Evolutionary conservation across 2,888 invertebrate genomes (phyloP).

Genomic region (Pinctada fucata): DNA sequence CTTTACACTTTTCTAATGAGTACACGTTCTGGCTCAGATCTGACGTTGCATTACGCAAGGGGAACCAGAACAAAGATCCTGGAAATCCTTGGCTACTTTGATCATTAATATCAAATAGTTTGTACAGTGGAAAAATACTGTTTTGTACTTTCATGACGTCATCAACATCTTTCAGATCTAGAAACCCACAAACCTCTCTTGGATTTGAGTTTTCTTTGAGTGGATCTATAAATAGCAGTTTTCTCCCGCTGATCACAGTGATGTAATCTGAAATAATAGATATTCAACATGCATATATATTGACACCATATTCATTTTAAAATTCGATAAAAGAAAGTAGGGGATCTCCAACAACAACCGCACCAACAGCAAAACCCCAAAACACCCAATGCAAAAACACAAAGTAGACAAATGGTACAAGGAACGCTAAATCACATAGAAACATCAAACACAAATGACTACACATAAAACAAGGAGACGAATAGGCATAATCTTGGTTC

Average conservation of each 20-base stretch:
- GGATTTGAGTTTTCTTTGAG: conserved; percentile 37
- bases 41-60: conserved; percentile 62
- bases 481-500: too few species aligned
- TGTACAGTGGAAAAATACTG: not conserved
- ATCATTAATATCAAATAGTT: conserved; percentile 16
- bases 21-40: conserved; percentile 61
- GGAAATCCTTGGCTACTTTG: conserved; percentile 32
- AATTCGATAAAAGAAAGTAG: too few species aligned
- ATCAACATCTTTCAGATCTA: too few species aligned
- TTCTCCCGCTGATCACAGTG: conserved; percentile 65
- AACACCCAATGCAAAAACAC: too few species aligned
- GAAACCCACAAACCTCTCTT: conserved; percentile 1
- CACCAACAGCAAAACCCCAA: too few species aligned
- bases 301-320: too few species aligned
- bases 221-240: conserved; percentile 68
- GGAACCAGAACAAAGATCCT: conserved; percentile 72
- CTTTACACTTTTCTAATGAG: conserved; percentile 50
- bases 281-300: not conserved
- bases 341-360: too few species aligned
- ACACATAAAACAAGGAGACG: too few species aligned
- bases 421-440: too few species aligned
- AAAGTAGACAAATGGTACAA: too few species aligned
- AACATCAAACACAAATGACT: too few species aligned
- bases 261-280: conserved; percentile 64
- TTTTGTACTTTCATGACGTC: not conserved